Base-by-base conservation (phyloP, 2,113 vertebrate species). In the Cinclus mexicanus region DNA sequence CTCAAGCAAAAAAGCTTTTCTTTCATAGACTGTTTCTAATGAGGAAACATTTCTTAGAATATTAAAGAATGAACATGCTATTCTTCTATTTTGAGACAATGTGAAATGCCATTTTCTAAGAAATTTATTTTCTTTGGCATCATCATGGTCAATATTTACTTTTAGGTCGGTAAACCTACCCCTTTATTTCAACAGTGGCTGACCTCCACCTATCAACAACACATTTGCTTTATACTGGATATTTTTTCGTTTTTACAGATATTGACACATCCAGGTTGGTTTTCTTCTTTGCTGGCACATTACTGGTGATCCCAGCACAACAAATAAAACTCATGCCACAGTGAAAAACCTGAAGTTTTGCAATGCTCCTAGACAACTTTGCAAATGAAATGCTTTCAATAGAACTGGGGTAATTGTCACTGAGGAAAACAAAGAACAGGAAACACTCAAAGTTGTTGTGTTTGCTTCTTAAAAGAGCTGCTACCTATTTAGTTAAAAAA, bases 391-490 rank as follows among this genome's bases (percentile, higher is more conserved):
- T 21, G 8, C 42, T 91, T 87, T 60, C 68, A 90, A 78, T 25
- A 87, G 81, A 84, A 60, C 44, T 23, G 57, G 44, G 52, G 11
- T 75, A 87, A 68, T 68, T 42, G 49, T 21, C 49, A 37, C 57
- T 23, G n/a, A 82, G 61, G 15, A 44, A 87, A 95, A 89, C 49
- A 92, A 89, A 94, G 64, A 87, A 78, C 61, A 90, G 87, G 37
- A 87, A 87, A 44, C 61, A 79, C 42, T 71, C 44, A 69, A 29
- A 75, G 63, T 7, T 65, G 41, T 31, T 0, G 0, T 52, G 21
- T 72, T 92, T 89, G 59, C 31, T 33, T 77, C 77, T 89, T 75
- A 29, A 93, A 87, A 91, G 44, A 85, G 49, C 46, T 85, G 28
- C 52, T 76, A 67, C 6, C 7, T 29, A 21, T 37, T 80, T 37